phyloP scores from a whole-genome alignment of 2,113 vertebrate species.

The Myanophis thanlyinensis region DNA sequence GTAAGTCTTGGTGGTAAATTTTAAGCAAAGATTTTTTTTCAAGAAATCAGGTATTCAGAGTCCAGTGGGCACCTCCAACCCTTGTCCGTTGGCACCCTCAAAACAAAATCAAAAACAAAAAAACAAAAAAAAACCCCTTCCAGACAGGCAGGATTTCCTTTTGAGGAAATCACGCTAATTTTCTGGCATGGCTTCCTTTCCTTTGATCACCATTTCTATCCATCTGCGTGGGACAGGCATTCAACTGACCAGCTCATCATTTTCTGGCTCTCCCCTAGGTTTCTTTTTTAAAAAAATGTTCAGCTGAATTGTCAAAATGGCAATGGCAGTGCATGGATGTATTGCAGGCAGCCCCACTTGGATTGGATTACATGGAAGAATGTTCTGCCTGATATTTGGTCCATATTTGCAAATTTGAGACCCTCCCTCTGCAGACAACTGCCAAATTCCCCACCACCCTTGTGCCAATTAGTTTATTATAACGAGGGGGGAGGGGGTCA shows the following conservation, averaged over 20 bases:
- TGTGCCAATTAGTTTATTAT: slow-evolving; percentile 50
- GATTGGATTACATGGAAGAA: background rate
- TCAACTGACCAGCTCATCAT: background rate
- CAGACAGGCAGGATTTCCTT: background rate
- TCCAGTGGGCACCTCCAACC: background rate
- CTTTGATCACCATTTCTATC: background rate
- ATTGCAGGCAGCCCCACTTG: background rate
- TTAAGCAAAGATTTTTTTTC: background rate
- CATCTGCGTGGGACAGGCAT: background rate
- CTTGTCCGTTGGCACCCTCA: background rate
- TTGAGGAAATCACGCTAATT: background rate
- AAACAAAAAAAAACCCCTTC: background rate
- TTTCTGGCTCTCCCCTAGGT: background rate
- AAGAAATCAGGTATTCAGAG: background rate
- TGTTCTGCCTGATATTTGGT: background rate
- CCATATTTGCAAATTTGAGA: slow-evolving; percentile 28
- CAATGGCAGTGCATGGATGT: background rate
- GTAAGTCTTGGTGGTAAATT: background rate
- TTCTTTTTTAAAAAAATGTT: background rate
- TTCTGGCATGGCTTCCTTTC: background rate
- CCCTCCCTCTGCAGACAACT: slow-evolving; percentile 40
- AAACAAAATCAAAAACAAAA: no score
- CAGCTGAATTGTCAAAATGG: background rate
- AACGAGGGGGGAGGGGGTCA: slow-evolving; percentile 50
- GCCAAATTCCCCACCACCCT: slow-evolving; percentile 37